Conservation (phyloP, 2,113 vertebrate species). For the Antennarius striatus region DNA sequence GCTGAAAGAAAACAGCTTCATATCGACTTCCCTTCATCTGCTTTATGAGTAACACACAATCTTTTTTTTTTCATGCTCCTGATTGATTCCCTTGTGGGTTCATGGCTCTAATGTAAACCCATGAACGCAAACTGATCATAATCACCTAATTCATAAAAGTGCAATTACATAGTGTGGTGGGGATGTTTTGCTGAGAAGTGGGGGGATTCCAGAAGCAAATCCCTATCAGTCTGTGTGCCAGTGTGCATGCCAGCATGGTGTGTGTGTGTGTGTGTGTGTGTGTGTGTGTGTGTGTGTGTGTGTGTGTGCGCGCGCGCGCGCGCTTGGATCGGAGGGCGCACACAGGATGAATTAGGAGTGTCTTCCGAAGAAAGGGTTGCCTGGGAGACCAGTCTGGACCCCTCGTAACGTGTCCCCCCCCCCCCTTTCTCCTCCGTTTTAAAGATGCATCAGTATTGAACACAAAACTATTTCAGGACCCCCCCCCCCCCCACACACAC, state of each 20-base stretch:
- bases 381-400: slow-evolving; percentile 73
- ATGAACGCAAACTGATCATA: slow-evolving; percentile 48
- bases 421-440: slow-evolving; percentile 18
- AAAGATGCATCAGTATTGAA: slow-evolving; percentile 68
- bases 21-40: slow-evolving; percentile 11
- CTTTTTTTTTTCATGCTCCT: slow-evolving; percentile 49
- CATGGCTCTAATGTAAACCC: neutral
- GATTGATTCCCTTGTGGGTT: slow-evolving; percentile 48
- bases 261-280: slow-evolving; percentile 23
- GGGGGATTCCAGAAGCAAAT: slow-evolving; percentile 48
- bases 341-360: slow-evolving; percentile 56
- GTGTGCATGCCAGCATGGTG: slow-evolving; percentile 20
- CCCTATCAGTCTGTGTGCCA: slow-evolving; percentile 34
- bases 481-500: neutral
- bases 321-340: neutral
- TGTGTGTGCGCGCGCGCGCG: no score
- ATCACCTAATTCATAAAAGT: slow-evolving; percentile 58
- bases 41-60: no score
- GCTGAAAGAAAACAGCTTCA: slow-evolving; percentile 6
- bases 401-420: slow-evolving; percentile 45
- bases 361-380: slow-evolving; percentile 70
- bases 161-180: slow-evolving; percentile 59
- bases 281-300: slow-evolving; percentile 18
- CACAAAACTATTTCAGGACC: slow-evolving; percentile 64
- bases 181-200: slow-evolving; percentile 45